phyloP scores from a whole-genome alignment of 2,888 invertebrate species.

The Erebia epiphron region DNA sequence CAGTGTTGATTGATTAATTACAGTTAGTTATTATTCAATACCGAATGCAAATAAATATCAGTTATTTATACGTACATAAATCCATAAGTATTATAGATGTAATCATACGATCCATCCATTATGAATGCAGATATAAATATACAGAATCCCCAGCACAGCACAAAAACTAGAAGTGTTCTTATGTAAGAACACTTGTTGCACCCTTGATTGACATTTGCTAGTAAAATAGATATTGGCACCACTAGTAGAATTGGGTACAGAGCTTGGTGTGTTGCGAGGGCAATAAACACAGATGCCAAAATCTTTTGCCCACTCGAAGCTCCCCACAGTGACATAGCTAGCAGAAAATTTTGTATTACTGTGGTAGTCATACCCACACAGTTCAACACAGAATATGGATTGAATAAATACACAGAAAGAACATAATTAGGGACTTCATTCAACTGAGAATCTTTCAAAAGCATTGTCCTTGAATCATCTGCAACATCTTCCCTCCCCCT shows the following conservation, averaged over 20 bases:
- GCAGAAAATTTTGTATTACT: constrained; percentile 92
- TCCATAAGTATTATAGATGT: constrained; percentile 88
- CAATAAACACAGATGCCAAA: constrained; percentile 86
- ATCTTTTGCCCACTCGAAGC: constrained; percentile 86
- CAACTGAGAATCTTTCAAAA: constrained; percentile 81
- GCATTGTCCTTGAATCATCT: constrained; percentile 80
- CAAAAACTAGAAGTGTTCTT: constrained; percentile 78
- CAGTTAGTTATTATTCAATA: no score
- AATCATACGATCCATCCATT: constrained; percentile 85
- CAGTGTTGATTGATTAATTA: neutral
- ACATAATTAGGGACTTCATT: constrained; percentile 87
- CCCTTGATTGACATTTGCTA: constrained; percentile 81
- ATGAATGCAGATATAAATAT: constrained; percentile 85
- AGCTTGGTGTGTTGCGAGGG: constrained; percentile 91
- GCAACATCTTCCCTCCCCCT: constrained; percentile 78
- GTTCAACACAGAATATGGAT: constrained; percentile 93
- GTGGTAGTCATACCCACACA: constrained; percentile 96
- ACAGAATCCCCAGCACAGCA: constrained; percentile 78
- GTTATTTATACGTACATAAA: constrained; percentile 86
- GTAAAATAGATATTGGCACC: constrained; percentile 90
- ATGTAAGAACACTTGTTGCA: constrained; percentile 75
- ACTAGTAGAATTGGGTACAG: constrained; percentile 92
- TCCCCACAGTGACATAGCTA: constrained; percentile 87
- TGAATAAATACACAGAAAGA: constrained; percentile 91
- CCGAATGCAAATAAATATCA: neutral